Percentiles rank a stretch among this genome's conserved stretches.
Conservation (phyloP, 1,140 invertebrate species). For the Ceratoteleas bidentatus region DNA sequence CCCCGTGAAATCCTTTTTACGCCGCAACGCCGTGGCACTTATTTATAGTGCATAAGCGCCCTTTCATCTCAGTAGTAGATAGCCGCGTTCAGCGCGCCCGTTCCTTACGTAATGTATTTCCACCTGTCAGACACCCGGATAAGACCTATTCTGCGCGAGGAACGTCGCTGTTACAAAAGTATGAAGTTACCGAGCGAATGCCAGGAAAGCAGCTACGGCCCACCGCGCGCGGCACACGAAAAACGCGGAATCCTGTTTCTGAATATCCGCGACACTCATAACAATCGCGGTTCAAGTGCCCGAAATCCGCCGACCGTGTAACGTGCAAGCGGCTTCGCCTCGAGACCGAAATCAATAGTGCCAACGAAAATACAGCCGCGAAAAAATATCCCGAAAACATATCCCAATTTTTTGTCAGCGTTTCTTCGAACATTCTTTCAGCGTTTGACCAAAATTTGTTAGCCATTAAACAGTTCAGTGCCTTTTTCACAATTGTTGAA, state of each 20-base stretch:
- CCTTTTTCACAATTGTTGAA: no score
- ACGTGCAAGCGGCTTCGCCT: no score
- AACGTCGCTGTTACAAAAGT: conserved; percentile 48
- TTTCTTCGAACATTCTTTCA: no score
- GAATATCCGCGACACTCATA: not conserved
- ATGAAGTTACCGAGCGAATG: conserved; percentile 52
- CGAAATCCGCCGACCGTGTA: not conserved
- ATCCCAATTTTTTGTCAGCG: no score
- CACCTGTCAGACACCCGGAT: conserved; percentile 53
- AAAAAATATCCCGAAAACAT: no score
- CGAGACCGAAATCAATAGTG: no score
- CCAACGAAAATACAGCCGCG: no score
- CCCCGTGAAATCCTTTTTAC: conserved; percentile 37
- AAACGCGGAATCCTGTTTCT: conserved; percentile 33
- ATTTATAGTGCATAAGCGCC: conserved; percentile 57
- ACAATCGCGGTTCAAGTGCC: not conserved
- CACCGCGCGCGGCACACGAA: conserved; percentile 10
- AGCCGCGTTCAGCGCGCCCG: conserved; percentile 48
- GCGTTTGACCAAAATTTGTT: no score
- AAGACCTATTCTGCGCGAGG: conserved; percentile 50
- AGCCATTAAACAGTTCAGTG: no score
- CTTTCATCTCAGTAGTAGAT: conserved; percentile 58
- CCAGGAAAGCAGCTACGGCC: conserved; percentile 18
- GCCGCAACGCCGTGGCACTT: conserved; percentile 40
- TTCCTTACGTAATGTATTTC: conserved; percentile 58